Evolutionary conservation across 2,113 vertebrate genomes (phyloP).

Genomic region (Siniperca knerii): DNA sequence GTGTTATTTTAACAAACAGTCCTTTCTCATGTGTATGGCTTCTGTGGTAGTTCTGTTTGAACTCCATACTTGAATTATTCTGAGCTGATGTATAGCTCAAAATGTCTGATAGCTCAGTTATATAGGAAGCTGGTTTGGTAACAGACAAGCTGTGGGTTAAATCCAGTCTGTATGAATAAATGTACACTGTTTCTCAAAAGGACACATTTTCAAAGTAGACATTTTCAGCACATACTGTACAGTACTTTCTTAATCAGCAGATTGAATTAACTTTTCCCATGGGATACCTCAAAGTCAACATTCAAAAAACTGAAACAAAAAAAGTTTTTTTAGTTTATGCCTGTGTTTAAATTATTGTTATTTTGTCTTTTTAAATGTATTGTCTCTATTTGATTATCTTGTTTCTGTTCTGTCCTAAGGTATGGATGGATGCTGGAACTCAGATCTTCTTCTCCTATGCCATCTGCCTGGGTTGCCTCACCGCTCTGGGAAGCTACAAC

Average conservation of each 20-base stretch:
- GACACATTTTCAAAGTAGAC: not conserved
- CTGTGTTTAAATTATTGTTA: not conserved
- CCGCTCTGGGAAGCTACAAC: constrained; percentile 97
- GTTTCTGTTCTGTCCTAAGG: constrained; percentile 80
- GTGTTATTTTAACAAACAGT: not conserved
- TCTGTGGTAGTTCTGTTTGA: not conserved
- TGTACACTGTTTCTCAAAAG: not conserved
- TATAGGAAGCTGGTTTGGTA: not conserved
- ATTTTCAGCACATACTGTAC: not conserved
- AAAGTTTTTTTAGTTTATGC: not conserved
- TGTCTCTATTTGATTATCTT: not conserved
- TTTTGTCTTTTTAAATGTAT: not conserved
- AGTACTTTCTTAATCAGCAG: not conserved
- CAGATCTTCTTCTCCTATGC: constrained; percentile 98
- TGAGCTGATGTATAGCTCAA: not conserved
- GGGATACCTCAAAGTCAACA: no score
- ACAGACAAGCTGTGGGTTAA: not conserved
- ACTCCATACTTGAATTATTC: not conserved
- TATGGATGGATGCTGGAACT: constrained; percentile 99
- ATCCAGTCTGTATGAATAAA: not conserved
- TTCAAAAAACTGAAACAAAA: not conserved
- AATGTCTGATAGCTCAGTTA: not conserved
- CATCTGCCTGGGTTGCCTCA: constrained; percentile 96
- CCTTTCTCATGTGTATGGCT: not conserved
- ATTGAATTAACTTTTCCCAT: no score